Base-by-base conservation (phyloP, 2,113 vertebrate genomes). In the Pristiophorus japonicus region DNA sequence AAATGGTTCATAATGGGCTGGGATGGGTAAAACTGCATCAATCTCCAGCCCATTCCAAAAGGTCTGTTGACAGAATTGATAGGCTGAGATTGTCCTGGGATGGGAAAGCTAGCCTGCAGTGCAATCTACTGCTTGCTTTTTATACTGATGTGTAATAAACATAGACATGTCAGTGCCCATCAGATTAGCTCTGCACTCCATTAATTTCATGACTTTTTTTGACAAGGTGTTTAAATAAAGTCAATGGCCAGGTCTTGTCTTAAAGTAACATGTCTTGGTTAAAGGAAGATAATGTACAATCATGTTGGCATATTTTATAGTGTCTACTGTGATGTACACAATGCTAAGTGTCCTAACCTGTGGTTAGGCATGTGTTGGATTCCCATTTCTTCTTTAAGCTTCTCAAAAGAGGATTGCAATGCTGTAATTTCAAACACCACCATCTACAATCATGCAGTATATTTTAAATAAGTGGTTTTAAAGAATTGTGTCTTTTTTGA, bases 131-230 rank as follows among this genome's bases (percentile, higher is more conserved):
- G 47, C 55, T 81, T 81, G 10, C 34, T 16, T 14, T 88, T 55
- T 20, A 92, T 63, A 22, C 38, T 45, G 78, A 81, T 20, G 38
- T n/a, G 30, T n/a, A 59, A n/a, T 90, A 90, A 90, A 90, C 87
- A 90, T 34, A 62, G 55, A 59, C 8, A 59, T 90, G 47, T 90
- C 30, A 85, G n/a, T 85, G 81, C 38, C 81, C 81, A 85, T 22
- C 81, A 90, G 47, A 27, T 59, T 34, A 51, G 27, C 85, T 88
- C 47, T 18, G 27, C 51, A 55, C 87, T 34, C 87, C 55, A 90
- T 90, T 90, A 90, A 90, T n/a, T 59, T 90, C 87, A 59, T 59
- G 87, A 59, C 51, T 59, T 27, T 34, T 90, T 90, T 59, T 90
- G 87, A 90, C 87, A 90, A 59, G 87, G 87, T 90, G 24, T 90